A percentile compares a stretch with the other conserved stretches of the same genome.
Evolutionary conservation across 2,888 invertebrate species (phyloP).

Genomic region (Drosophila gaucha): DNA sequence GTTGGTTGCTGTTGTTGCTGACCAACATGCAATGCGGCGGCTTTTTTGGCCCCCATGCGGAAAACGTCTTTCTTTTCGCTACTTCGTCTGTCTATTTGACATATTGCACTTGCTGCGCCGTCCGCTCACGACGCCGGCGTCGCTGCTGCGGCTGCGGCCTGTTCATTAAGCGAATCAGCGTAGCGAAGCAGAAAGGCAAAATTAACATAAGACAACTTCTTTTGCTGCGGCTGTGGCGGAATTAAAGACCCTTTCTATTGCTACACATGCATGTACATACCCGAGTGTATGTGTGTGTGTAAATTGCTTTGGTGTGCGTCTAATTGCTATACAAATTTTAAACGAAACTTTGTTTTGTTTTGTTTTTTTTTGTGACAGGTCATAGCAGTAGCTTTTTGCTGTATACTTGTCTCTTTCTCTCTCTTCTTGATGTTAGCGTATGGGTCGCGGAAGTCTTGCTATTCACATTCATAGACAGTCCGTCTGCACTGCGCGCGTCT

Average conservation of each 20-base stretch:
- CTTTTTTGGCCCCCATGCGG: constrained; percentile 53
- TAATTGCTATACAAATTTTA: constrained; percentile 75
- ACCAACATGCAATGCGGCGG: constrained; percentile 56
- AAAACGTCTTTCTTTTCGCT: constrained; percentile 42
- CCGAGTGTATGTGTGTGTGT: constrained; percentile 16
- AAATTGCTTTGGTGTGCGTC: constrained; percentile 71
- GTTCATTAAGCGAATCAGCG: constrained; percentile 79
- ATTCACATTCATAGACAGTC: constrained; percentile 30
- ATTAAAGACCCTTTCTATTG: constrained; percentile 74
- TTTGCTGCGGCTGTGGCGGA: constrained; percentile 68
- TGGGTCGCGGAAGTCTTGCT: constrained; percentile 44
- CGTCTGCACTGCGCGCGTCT: constrained; percentile 31
- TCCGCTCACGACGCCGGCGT: constrained; percentile 17
- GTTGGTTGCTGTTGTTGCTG: constrained; percentile 39
- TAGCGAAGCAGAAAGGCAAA: constrained; percentile 78
- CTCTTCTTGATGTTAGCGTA: constrained; percentile 25
- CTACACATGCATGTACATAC: constrained; percentile 17
- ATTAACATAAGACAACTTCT: constrained; percentile 79
- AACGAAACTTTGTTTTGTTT: constrained; percentile 41
- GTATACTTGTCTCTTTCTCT: constrained; percentile 9
- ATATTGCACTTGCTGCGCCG: constrained; percentile 69
- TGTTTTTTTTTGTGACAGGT: constrained; percentile 58
- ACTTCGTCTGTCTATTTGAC: constrained; percentile 65
- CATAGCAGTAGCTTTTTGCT: constrained; percentile 40
- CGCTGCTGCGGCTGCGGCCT: constrained; percentile 26